Percentiles rank a stretch among this genome's conserved stretches.
phyloP scores from a whole-genome alignment of 2,797 vertebrate species.

The Hydrophis major region DNA sequence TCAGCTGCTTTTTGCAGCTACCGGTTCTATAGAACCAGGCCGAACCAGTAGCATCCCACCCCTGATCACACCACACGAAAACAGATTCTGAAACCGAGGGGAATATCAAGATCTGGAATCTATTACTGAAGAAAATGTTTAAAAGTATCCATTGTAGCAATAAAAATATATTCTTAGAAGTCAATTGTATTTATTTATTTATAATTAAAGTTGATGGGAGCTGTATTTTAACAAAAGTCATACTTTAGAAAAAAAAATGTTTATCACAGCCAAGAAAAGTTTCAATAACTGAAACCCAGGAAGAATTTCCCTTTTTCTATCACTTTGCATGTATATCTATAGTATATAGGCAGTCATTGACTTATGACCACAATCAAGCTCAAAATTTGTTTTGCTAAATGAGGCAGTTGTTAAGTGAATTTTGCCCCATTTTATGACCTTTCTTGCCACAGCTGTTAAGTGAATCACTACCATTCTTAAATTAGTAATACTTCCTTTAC shows the following conservation, averaged over 20 bases:
- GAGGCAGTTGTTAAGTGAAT: too few species aligned
- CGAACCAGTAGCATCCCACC: too few species aligned
- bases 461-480: background rate
- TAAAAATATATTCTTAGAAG: background rate
- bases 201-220: background rate
- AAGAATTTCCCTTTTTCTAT: background rate
- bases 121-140: background rate
- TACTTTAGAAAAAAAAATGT: background rate
- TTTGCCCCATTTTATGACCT: too few species aligned
- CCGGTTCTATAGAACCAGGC: too few species aligned
- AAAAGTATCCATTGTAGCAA: background rate
- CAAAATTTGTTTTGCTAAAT: too few species aligned
- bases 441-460: too few species aligned
- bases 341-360: background rate
- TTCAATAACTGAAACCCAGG: slow-evolving; percentile 11
- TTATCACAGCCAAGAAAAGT: background rate
- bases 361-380: background rate
- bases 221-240: background rate
- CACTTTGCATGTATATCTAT: background rate
- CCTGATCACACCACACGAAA: background rate
- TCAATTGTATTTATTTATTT: background rate
- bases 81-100: background rate
- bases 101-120: background rate
- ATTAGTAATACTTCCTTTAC: background rate
- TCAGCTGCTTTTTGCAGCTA: too few species aligned